Conservation (phyloP, 2,888 invertebrate species). For the Tenthredo amoena region DNA sequence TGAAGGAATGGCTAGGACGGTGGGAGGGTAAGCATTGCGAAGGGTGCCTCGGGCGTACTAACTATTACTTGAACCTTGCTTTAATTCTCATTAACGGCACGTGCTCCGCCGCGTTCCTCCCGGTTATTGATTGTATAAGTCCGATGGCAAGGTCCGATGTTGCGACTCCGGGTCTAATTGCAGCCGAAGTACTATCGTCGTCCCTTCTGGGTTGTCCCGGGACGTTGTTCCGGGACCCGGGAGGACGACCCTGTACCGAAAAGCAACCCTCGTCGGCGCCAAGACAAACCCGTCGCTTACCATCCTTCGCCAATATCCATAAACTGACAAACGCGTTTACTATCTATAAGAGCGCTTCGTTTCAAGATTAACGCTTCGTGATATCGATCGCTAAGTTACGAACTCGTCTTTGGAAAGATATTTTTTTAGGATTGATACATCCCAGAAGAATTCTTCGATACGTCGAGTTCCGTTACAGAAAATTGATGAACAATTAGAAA, state of each 20-base stretch:
- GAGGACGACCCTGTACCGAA: slow-evolving; percentile 22
- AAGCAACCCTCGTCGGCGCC: slow-evolving; percentile 34
- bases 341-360: not conserved
- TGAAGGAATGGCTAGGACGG: not conserved
- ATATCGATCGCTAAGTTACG: not conserved
- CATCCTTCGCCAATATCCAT: slow-evolving; percentile 4
- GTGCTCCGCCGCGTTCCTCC: slow-evolving; percentile 55
- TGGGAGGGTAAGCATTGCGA: slow-evolving; percentile 12
- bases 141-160: slow-evolving; percentile 53
- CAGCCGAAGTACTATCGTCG: slow-evolving; percentile 56
- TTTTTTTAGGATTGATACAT: not conserved
- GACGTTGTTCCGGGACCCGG: slow-evolving; percentile 5
- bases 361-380: not conserved
- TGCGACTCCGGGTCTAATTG: slow-evolving; percentile 61
- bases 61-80: slow-evolving; percentile 56
- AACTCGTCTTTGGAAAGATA: not conserved
- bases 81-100: slow-evolving; percentile 66
- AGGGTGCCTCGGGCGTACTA: slow-evolving; percentile 32
- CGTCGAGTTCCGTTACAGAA: not conserved
- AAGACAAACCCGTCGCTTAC: slow-evolving; percentile 17
- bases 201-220: slow-evolving; percentile 15
- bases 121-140: slow-evolving; percentile 64
- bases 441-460: not conserved
- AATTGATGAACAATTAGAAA: not conserved
- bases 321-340: not conserved